Conservation (phyloP, 2,888 invertebrate genomes). For the Netelia fuscicornis region DNA sequence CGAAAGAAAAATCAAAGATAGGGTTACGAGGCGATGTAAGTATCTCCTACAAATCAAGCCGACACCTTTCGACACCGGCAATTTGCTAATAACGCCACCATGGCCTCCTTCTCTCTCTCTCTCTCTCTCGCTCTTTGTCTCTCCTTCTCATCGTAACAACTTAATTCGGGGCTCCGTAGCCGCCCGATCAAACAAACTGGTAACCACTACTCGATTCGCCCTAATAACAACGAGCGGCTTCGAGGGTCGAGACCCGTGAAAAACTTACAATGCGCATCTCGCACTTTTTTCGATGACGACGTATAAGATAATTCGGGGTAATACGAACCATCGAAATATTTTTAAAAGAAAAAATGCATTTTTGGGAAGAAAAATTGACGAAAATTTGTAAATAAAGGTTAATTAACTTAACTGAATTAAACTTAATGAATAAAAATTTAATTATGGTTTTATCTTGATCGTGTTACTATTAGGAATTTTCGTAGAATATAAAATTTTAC, state of each 20-base stretch:
- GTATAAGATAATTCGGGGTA: neutral
- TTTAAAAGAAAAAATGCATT: neutral
- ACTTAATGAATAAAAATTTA: too few relatives aligned
- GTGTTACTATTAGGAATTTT: too few relatives aligned
- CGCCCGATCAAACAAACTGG: constrained; percentile 81
- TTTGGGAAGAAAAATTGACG: too few relatives aligned
- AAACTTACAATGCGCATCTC: constrained; percentile 31
- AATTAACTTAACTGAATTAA: too few relatives aligned
- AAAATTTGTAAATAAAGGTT: too few relatives aligned
- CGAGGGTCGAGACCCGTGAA: constrained; percentile 57
- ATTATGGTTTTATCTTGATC: too few relatives aligned
- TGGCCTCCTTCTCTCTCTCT: neutral
- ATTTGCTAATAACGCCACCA: constrained; percentile 78
- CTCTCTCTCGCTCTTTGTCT: constrained; percentile 50
- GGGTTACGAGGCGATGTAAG: constrained; percentile 11
- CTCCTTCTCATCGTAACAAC: constrained; percentile 76
- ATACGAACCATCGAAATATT: too few relatives aligned
- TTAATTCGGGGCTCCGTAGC: constrained; percentile 80
- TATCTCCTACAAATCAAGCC: constrained; percentile 79
- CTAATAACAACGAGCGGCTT: constrained; percentile 73
- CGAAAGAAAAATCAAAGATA: constrained; percentile 7
- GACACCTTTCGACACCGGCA: constrained; percentile 78
- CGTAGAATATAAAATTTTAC: too few relatives aligned
- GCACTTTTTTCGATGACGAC: neutral
- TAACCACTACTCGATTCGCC: constrained; percentile 80